Evolutionary conservation across 2,113 vertebrate genomes (phyloP), one percentile per base, ranked within the genome.

Genomic region (Cynopterus brachyotis): DNA sequence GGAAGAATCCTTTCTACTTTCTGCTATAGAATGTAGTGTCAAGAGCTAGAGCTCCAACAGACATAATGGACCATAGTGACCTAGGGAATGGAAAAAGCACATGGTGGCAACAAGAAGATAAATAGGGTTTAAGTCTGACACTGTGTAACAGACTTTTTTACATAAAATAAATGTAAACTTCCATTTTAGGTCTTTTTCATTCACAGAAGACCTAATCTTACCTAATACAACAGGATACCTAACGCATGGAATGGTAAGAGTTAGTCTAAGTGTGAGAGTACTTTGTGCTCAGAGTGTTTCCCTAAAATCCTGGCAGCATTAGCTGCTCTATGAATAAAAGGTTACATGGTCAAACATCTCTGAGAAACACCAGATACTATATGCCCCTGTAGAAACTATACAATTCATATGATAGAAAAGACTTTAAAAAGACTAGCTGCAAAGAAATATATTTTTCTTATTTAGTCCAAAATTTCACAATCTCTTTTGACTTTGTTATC

Each of bases 181-280:
- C 53, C 32, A 30, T 22, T 73, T 76, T n/a, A n/a, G 60, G 19
- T 53, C 72, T 78, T 57, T 75, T 17, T 66, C 35, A 83, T 37
- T 85, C 69, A 95, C 26, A 91, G 50, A 94, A 84, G 28, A 75
- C 50, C 64, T 79, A 59, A n/a, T 42, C 64, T 84, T 84, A 83
- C 22, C 50, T 95, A 84, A 78, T 22, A 42, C 17, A 78, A 47
- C 26, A 9, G 6, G 12, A 59, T 59, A 53, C 5, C 16, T 35
- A 60, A 69, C 3, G 8, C 59, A 19, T 19, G 35, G 24, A 62
- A 16, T 64, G 37, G 35, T n/a, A 75, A 64, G 57, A 45, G 19
- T 37, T 53, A 60, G 57, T 60, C 66, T 47, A 82, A 20, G 19
- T 62, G 32, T 73, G 10, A 90, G 32, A 85, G 6, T 32, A 45